Percentiles rank a stretch among this genome's conserved stretches.
Evolutionary conservation across 2,797 vertebrate species (phyloP).

Genomic region (Serranus cabrilla): DNA sequence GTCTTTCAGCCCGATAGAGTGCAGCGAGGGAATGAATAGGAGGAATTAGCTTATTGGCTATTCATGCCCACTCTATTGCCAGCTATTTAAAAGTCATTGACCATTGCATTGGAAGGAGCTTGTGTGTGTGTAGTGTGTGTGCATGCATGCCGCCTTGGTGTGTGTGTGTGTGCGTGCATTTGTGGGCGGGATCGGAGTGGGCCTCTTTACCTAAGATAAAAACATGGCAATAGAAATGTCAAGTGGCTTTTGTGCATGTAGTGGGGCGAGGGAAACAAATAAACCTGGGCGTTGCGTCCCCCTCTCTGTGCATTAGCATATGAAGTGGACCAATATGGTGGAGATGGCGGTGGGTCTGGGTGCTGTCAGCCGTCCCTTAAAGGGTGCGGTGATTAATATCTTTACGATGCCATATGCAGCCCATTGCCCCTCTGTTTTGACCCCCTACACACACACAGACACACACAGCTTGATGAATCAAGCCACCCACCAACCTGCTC

Average conservation of each 20-base stretch:
- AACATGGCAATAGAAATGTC: conserved; percentile 87
- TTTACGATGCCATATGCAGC: conserved; percentile 94
- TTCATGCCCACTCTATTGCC: conserved; percentile 90
- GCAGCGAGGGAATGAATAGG: conserved; percentile 84
- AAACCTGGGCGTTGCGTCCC: conserved; percentile 85
- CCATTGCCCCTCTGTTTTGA: conserved; percentile 78
- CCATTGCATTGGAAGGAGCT: conserved; percentile 82
- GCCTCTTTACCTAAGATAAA: conserved; percentile 87
- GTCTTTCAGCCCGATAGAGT: conserved; percentile 86
- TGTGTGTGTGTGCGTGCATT: conserved; percentile 48
- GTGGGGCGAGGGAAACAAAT: conserved; percentile 85
- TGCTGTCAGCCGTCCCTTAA: conserved; percentile 93
- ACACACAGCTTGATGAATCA: conserved; percentile 68
- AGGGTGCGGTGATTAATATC: conserved; percentile 95
- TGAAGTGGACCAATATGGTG: conserved; percentile 91
- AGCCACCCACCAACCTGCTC: conserved; percentile 79
- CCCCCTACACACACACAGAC: conserved; percentile 59
- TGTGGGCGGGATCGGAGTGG: conserved; percentile 72
- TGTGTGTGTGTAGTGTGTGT: conserved; percentile 45
- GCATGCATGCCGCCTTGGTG: conserved; percentile 57
- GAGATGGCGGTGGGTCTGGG: conserved; percentile 87
- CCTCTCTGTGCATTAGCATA: conserved; percentile 91
- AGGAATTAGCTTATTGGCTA: conserved; percentile 89
- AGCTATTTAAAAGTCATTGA: conserved; percentile 90
- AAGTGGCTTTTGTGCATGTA: conserved; percentile 85